Percentiles rank a stretch among this genome's conserved stretches.
Conservation (phyloP, 2,797 vertebrate species). For the Harpagifer antarcticus region DNA sequence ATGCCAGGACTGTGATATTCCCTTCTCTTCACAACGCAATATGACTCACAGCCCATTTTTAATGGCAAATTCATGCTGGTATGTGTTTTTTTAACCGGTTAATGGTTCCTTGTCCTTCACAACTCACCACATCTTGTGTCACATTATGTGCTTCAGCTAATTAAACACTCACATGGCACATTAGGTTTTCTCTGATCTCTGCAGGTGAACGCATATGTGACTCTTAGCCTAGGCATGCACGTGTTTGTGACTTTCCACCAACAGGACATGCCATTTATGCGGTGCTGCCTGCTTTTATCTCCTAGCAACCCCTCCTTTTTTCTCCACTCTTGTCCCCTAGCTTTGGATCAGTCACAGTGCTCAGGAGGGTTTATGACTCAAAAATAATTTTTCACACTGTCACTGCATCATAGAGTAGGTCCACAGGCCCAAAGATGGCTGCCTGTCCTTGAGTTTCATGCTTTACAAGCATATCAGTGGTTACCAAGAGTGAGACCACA, state of each 20-base stretch:
- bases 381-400: conserved; percentile 48
- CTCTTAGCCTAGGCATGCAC: conserved; percentile 29
- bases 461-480: conserved; percentile 34
- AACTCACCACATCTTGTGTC: conserved; percentile 45
- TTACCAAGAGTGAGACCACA: conserved; percentile 4
- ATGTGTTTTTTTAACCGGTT: conserved; percentile 55
- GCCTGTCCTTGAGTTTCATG: conserved; percentile 68
- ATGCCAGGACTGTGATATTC: neutral
- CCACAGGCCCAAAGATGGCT: conserved; percentile 64
- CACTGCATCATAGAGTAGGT: conserved; percentile 11
- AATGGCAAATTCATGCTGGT: conserved; percentile 43
- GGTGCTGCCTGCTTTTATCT: conserved; percentile 43
- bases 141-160: conserved; percentile 56
- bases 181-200: conserved; percentile 37
- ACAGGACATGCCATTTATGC: conserved; percentile 35
- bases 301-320: conserved; percentile 55
- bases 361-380: conserved; percentile 50
- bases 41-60: conserved; percentile 20
- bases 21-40: neutral
- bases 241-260: conserved; percentile 57
- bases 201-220: conserved; percentile 45
- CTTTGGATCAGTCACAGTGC: conserved; percentile 36
- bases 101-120: conserved; percentile 65
- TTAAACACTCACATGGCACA: conserved; percentile 61
- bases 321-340: conserved; percentile 38